phyloP scores from a whole-genome alignment of 2,113 vertebrate species.

The Ceyx melanurus region DNA sequence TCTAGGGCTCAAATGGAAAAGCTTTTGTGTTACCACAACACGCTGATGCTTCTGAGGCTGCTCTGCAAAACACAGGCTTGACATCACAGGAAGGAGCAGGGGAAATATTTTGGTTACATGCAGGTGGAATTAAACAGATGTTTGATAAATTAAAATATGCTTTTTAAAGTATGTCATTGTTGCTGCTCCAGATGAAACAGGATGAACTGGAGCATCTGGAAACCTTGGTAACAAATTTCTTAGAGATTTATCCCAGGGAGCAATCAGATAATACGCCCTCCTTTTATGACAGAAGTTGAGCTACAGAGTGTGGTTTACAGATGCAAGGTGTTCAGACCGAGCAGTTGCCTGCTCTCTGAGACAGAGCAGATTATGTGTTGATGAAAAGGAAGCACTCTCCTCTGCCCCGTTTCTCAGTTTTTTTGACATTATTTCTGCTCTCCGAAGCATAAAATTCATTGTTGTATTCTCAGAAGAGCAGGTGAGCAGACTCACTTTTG shows the following conservation, averaged over 20 bases:
- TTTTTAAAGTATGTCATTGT: background rate
- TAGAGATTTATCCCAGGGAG: conserved; percentile 7
- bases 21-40: conserved; percentile 18
- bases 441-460: background rate
- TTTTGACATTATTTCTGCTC: background rate
- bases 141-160: conserved; percentile 34
- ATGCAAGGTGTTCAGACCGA: background rate
- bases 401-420: conserved; percentile 11
- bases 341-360: background rate
- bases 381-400: background rate
- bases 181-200: conserved; percentile 28
- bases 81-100: conserved; percentile 30
- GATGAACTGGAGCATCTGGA: conserved; percentile 49
- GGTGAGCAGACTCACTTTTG: background rate
- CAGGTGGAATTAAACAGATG: conserved; percentile 64
- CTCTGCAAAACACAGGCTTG: conserved; percentile 21
- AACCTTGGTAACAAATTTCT: conserved; percentile 65
- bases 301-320: background rate
- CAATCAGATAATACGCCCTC: conserved; percentile 22
- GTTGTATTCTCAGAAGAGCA: background rate
- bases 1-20: background rate
- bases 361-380: background rate
- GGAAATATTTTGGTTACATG: conserved; percentile 54
- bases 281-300: conserved; percentile 29
- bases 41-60: background rate